A percentile compares a stretch with the other conserved stretches of the same genome.
Evolutionary conservation across 2,888 invertebrate genomes (phyloP).

Genomic region (Megaustenia siamemsis): DNA sequence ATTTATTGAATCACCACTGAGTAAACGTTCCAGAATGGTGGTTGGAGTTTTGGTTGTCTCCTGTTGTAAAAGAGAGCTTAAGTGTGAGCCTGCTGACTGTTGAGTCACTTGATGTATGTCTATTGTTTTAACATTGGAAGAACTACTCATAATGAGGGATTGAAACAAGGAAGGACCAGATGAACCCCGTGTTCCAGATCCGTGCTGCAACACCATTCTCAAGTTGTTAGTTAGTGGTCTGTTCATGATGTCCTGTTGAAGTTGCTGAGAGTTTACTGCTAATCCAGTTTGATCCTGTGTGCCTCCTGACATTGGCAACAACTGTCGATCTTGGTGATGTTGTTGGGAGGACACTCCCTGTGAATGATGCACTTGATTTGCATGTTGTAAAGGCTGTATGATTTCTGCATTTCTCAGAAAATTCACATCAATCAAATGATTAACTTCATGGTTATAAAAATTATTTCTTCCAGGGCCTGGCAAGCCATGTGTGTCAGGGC

Average conservation of each 20-base stretch:
- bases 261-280: background rate
- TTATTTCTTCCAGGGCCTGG: background rate
- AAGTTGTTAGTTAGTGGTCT: background rate
- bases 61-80: background rate
- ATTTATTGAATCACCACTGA: background rate
- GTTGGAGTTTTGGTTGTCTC: constrained; percentile 16
- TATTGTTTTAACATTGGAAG: constrained; percentile 7
- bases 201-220: constrained; percentile 4
- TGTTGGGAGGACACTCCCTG: background rate
- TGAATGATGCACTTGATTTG: background rate
- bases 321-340: background rate
- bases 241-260: background rate
- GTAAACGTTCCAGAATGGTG: background rate
- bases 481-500: background rate
- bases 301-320: background rate
- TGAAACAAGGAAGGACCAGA: background rate
- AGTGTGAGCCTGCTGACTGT: background rate
- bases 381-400: background rate
- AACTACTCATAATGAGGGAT: constrained; percentile 9
- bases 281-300: background rate
- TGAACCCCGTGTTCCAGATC: background rate
- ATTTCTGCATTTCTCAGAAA: background rate
- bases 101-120: background rate
- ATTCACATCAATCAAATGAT: constrained; percentile 26
- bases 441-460: background rate